Evolutionary conservation across 2,888 invertebrate species (phyloP), one percentile per base, ranked within the genome.

Genomic region (Agriopis leucophaearia): DNA sequence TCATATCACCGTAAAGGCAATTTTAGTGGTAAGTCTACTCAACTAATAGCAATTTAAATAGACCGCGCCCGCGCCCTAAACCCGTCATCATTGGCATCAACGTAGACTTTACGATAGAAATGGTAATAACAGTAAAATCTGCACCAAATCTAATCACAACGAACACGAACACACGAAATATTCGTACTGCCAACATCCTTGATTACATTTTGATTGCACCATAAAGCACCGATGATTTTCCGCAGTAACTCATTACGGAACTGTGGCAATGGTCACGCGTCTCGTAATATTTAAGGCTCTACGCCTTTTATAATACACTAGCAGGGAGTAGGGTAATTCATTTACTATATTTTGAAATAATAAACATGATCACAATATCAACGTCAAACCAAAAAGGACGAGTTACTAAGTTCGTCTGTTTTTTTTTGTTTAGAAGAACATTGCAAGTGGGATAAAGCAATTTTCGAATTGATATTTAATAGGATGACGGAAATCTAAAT

Each of bases 191-290:
- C 69, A 71, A 68, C 70, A 72, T 68, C 69, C 54, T 62, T 64
- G 64, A 74, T 74, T 71, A 71, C 69, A 52, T 68, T 71, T 71
- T 72, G 72, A 74, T 71, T 72, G 70, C 68, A 59, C 62, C 64
- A 63, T 67, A 59, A 67, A 72, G 63, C 67, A 66, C 65, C 52
- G 64, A 66, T 65, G 63, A 65, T 72, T 69, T 70, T 57, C 64
- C 54, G 59, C 59, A 66, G 47, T 58, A 66, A 57, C 64, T 66
- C 13, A 27, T 44, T 8, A 52, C 8, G 57, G 56, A 60, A 15
- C 72, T 72, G 68, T 71, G 71, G 70, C 57, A 50, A 64, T 51
- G 69, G 76, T 83, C 83, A 81, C 79, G 77, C 73, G 73, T 74
- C 74, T 79, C 74, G 71, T 74, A 76, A 79, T 75, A 71, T 74